Conservation (phyloP, 2,888 invertebrate species). For the Invenusta paracnida region DNA sequence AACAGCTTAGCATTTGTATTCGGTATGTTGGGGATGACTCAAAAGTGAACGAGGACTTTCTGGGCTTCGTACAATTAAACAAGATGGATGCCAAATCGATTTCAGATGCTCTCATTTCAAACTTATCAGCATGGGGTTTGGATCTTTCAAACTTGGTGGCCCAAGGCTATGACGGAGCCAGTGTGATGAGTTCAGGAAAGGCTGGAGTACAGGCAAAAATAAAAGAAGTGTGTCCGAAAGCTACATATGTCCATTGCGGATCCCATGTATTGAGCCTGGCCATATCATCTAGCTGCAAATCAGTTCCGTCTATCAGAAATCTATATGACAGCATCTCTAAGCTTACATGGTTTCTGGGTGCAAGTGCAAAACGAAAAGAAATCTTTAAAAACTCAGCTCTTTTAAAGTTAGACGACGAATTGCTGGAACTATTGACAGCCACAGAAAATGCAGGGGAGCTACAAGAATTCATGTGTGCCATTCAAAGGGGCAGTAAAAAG, state of each 20-base stretch:
- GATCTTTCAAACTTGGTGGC: neutral
- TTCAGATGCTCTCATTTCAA: neutral
- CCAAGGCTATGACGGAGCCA: neutral
- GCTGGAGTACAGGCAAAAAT: neutral
- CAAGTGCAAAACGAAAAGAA: constrained; percentile 23
- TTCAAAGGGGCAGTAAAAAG: constrained; percentile 13
- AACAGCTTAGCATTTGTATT: neutral
- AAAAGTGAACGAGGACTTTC: neutral
- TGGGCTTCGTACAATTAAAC: neutral
- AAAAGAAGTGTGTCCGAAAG: neutral
- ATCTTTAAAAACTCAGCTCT: constrained; percentile 11
- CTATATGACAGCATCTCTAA: constrained; percentile 27
- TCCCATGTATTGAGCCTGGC: neutral
- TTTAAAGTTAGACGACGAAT: constrained; percentile 10
- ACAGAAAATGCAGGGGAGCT: constrained; percentile 8
- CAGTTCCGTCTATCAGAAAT: neutral
- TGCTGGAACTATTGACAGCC: neutral
- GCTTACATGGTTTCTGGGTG: constrained; percentile 29
- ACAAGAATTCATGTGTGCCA: constrained; percentile 8
- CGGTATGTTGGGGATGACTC: neutral
- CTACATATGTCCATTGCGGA: neutral
- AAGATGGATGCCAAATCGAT: neutral
- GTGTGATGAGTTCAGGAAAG: neutral
- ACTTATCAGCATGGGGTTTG: neutral
- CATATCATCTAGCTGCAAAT: neutral